These are phyloP conservation scores for Danio jaintianensis DNA, from an alignment of 2,797 vertebrate species.

Conservation along the genomic window DNA sequence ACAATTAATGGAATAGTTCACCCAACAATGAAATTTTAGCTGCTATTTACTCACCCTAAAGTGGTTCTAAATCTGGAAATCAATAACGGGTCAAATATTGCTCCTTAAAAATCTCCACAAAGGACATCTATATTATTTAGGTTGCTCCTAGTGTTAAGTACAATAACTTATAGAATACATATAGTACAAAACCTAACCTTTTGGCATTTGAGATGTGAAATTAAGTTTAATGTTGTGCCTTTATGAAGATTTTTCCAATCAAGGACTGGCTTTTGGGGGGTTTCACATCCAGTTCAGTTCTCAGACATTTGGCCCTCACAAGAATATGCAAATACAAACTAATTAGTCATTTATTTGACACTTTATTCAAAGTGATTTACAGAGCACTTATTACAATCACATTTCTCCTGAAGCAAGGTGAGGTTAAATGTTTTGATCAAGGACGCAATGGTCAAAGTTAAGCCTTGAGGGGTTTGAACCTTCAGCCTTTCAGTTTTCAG, in stretches of 20 bases:
- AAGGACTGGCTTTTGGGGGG: not conserved
- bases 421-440: constrained; percentile 29
- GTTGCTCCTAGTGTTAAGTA: not conserved
- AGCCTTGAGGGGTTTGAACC: constrained; percentile 9
- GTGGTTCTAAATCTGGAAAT: too few species aligned
- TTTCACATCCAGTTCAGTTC: not conserved
- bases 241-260: not conserved
- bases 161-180: not conserved
- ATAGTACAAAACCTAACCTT: not conserved
- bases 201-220: not conserved
- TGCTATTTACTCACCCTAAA: too few species aligned
- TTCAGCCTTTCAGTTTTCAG: constrained; percentile 5
- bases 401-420: constrained; percentile 37
- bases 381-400: constrained; percentile 29
- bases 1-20: too few species aligned
- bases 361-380: constrained; percentile 33
- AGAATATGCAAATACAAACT: constrained; percentile 7
- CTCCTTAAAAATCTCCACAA: not conserved
- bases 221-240: not conserved
- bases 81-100: too few species aligned
- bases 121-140: not conserved
- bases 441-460: constrained; percentile 36
- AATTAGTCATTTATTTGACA: constrained; percentile 44
- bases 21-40: too few species aligned
- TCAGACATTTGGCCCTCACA: not conserved